A percentile compares a stretch with the other conserved stretches of the same genome.
These are phyloP conservation scores for Nipponacmea schrenckii DNA, from an alignment of 2,888 invertebrate species.

Conservation along the genomic window DNA sequence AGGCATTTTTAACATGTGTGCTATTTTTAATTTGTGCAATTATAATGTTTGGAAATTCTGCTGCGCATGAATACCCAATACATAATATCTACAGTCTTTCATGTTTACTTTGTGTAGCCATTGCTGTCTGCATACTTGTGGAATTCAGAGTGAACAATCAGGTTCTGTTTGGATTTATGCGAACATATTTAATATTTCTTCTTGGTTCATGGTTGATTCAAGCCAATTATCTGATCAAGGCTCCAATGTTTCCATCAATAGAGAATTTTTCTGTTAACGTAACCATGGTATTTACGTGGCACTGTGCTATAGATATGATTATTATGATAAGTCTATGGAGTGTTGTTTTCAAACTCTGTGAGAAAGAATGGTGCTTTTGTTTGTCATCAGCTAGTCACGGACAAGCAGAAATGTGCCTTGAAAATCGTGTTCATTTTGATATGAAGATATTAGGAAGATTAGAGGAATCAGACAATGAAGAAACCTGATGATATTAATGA, in stretches of 20 bases:
- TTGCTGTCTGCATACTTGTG: not conserved
- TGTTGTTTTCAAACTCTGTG: slow-evolving; percentile 23
- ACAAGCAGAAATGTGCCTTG: slow-evolving; percentile 19
- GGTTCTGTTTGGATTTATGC: slow-evolving; percentile 24
- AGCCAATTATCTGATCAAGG: slow-evolving; percentile 15
- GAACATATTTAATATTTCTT: slow-evolving; percentile 24
- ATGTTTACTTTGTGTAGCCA: not conserved
- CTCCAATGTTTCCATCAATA: slow-evolving; percentile 10
- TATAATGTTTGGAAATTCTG: not conserved
- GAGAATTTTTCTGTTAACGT: not conserved
- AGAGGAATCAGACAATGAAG: slow-evolving; percentile 10
- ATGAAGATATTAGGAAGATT: slow-evolving; percentile 31
- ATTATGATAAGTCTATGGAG: slow-evolving; percentile 29
- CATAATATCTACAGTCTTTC: not conserved
- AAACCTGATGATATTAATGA: too few species aligned
- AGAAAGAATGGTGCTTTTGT: slow-evolving; percentile 27
- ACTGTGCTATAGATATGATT: slow-evolving; percentile 29
- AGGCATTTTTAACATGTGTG: not conserved
- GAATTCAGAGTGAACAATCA: slow-evolving; percentile 27
- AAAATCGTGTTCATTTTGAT: slow-evolving; percentile 36
- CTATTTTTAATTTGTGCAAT: not conserved
- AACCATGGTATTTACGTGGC: slow-evolving; percentile 32
- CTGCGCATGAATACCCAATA: not conserved
- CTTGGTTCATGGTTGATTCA: slow-evolving; percentile 36
- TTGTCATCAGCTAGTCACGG: slow-evolving; percentile 17